These are phyloP conservation scores for Cerceris rybyensis DNA, from an alignment of 2,888 invertebrate genomes.

Conservation along the genomic window DNA sequence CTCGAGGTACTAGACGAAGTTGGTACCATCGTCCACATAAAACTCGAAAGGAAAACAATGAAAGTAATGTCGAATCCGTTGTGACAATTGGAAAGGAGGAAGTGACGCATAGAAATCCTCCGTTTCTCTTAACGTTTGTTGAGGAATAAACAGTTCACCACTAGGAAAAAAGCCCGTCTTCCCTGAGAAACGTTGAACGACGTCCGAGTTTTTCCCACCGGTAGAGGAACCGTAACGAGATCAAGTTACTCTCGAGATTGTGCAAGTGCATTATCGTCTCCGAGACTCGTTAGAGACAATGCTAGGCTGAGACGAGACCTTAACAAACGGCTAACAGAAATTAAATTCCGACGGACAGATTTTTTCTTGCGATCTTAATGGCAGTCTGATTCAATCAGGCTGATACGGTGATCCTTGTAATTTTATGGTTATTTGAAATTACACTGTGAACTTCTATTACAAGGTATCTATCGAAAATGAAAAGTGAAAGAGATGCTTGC, in stretches of 20 bases:
- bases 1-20: too few relatives aligned
- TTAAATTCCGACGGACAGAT: constrained; percentile 6
- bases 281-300: constrained; percentile 32
- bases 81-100: too few relatives aligned
- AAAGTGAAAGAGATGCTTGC: too few relatives aligned
- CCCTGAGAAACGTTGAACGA: constrained; percentile 20
- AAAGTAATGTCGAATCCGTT: too few relatives aligned
- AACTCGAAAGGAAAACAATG: too few relatives aligned
- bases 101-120: too few relatives aligned
- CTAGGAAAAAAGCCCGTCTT: constrained; percentile 13
- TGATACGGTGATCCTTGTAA: too few relatives aligned
- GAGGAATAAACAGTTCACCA: constrained; percentile 7
- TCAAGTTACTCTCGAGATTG: constrained; percentile 40
- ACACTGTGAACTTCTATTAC: too few relatives aligned
- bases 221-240: constrained; percentile 14
- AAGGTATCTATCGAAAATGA: too few relatives aligned
- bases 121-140: background rate
- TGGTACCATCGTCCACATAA: too few relatives aligned
- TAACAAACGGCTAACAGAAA: constrained; percentile 30
- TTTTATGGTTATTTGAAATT: too few relatives aligned
- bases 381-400: too few relatives aligned
- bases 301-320: constrained; percentile 8
- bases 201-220: constrained; percentile 32
- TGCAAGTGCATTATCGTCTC: constrained; percentile 38
- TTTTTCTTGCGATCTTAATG: background rate